Base-by-base conservation (phyloP, 2,113 vertebrate genomes). In the Pipa parva region DNA sequence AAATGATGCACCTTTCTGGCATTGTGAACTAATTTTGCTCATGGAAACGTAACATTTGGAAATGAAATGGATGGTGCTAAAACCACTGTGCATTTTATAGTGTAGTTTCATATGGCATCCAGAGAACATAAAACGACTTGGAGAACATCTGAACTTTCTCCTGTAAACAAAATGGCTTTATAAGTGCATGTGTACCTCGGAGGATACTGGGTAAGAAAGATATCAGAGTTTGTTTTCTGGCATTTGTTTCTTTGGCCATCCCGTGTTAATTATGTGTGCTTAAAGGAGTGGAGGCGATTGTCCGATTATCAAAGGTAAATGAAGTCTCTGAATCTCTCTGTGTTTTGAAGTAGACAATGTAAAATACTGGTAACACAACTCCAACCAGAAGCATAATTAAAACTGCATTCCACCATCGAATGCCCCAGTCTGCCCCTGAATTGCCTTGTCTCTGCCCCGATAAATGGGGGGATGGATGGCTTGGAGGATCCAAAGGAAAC, bases 391-490 rank as follows among this genome's bases (percentile, higher is more conserved):
- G 86, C 96, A 97, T 95, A 46, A 96, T 80, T 2, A 92, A 76
- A 7, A 99, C 91, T 0, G 93, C 95, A 2, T 95, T 98, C 95
- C 96, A 95, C 95, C 95, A 98, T 71, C 85, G 92, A 75, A 98
- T 92, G 0, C 95, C 94, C 56, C 93, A 94, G 80, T 97, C 94
- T 0, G 92, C 90, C 0, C 93, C 93, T 0, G 80, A 77, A 15
- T 62, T 29, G 4, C 4, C 11, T 9, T 79, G 11, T 63, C 26
- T 64, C 1, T 58, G 63, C 51, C 73, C 63, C 1, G 71, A 75
- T 0, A 75, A 7, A 37, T 73, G 39, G 0, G 51, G 1, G 51
- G 66, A 8, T 1, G 62, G 54, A 68, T 72, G 21, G 74, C 75
- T 0, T 10, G 20, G 63, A 0, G 57, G 17, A 1, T 77, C 80